These are phyloP conservation scores for Melieria crassipennis DNA, from an alignment of 2,888 invertebrate genomes.

Conservation along the genomic window DNA sequence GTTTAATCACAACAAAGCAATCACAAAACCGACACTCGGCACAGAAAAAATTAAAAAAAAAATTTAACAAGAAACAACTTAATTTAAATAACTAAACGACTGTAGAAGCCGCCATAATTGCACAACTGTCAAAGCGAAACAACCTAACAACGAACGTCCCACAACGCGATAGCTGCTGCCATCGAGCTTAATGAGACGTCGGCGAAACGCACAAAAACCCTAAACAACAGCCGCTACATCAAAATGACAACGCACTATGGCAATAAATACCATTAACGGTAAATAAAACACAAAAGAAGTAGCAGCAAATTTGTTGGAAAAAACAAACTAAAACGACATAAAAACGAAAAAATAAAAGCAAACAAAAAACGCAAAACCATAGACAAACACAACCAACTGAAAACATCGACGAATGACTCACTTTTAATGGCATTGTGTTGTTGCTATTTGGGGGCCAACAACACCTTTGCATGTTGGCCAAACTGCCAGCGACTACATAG, in stretches of 20 bases:
- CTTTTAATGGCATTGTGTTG: too few relatives aligned
- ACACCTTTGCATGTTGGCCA: too few relatives aligned
- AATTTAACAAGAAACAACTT: slow-evolving; percentile 7
- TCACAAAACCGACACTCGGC: slow-evolving; percentile 11
- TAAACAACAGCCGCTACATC: neutral
- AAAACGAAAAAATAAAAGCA: neutral
- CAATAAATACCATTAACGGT: slow-evolving; percentile 22
- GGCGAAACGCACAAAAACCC: neutral
- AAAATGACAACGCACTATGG: neutral
- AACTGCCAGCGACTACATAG: too few relatives aligned
- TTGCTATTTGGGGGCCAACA: too few relatives aligned
- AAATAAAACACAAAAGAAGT: neutral
- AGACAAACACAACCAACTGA: too few relatives aligned
- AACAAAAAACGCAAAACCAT: neutral
- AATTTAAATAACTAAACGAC: slow-evolving; percentile 19
- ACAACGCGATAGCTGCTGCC: neutral
- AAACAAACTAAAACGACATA: neutral
- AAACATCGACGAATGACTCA: too few relatives aligned
- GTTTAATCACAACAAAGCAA: neutral
- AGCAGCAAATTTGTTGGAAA: too few relatives aligned
- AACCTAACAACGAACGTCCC: neutral
- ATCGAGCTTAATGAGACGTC: neutral
- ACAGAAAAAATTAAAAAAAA: slow-evolving; percentile 16
- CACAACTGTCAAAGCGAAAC: slow-evolving; percentile 18
- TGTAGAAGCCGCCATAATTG: slow-evolving; percentile 11